Evolutionary conservation across 2,797 vertebrate species (phyloP).

Genomic region (Sebastes ruberrimus): DNA sequence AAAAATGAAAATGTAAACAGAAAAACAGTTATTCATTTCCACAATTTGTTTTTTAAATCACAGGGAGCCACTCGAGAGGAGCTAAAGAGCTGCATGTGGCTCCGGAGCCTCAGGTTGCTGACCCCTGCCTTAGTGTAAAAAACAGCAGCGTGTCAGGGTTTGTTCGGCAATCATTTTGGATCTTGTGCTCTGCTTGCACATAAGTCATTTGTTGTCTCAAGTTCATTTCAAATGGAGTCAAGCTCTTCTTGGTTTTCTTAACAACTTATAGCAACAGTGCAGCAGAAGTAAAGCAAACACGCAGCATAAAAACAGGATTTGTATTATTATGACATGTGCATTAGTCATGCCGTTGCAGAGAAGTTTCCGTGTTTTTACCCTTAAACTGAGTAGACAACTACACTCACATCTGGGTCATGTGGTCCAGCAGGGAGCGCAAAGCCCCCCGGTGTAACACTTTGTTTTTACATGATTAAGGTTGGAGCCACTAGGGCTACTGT

Average conservation of each 20-base stretch:
- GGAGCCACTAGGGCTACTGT: constrained; percentile 30
- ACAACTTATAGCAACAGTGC: background rate
- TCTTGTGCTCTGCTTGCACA: background rate
- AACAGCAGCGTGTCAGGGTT: background rate
- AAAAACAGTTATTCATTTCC: no score
- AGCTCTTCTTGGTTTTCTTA: background rate
- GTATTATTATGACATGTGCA: constrained; percentile 13
- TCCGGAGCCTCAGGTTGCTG: no score
- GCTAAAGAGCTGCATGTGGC: no score
- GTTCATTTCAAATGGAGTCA: background rate
- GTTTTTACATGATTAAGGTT: constrained; percentile 46
- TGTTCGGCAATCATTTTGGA: background rate
- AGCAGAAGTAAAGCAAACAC: background rate
- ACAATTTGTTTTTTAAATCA: no score
- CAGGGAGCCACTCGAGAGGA: no score
- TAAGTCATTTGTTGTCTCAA: background rate
- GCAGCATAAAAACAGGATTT: background rate
- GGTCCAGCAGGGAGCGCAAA: constrained; percentile 30
- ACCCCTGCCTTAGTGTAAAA: background rate
- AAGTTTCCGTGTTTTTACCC: background rate
- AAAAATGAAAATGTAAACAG: no score
- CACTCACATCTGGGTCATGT: constrained; percentile 37
- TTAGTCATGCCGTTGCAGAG: constrained; percentile 39
- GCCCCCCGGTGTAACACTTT: constrained; percentile 33
- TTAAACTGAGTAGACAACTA: constrained; percentile 31